Conservation (phyloP, 2,797 vertebrate genomes). For the Sarcophilus harrisii region DNA sequence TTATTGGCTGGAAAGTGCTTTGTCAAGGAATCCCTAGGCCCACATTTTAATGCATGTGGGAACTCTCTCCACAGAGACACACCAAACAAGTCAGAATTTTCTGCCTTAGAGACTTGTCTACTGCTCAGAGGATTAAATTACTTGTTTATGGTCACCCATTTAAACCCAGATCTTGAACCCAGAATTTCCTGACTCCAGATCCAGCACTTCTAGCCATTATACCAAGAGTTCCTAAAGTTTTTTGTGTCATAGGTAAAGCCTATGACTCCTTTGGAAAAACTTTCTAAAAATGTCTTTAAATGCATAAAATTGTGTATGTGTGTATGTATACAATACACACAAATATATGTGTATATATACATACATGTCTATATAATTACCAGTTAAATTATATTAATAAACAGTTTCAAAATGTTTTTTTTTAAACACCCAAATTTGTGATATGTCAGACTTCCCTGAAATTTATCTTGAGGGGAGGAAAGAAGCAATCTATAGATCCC, state of each 20-base stretch:
- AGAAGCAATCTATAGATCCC: background rate
- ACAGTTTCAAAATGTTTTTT: background rate
- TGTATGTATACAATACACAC: too few relatives aligned
- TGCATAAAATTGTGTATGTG: background rate
- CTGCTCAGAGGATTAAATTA: background rate
- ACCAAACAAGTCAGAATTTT: background rate
- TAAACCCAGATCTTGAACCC: background rate
- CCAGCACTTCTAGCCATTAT: background rate
- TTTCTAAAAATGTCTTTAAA: background rate
- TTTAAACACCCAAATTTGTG: background rate
- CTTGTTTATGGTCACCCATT: background rate
- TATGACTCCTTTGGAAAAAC: background rate
- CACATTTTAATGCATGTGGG: background rate
- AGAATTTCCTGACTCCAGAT: background rate
- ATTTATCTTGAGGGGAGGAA: background rate
- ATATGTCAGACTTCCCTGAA: background rate
- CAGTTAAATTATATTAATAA: background rate
- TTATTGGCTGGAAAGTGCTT: background rate
- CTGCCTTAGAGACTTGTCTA: background rate
- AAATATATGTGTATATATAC: too few relatives aligned
- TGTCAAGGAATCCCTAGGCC: background rate
- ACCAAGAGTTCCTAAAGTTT: background rate
- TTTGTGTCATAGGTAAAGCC: background rate
- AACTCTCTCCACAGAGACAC: background rate
- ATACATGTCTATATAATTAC: background rate